Evolutionary conservation across 2,888 invertebrate species (phyloP).

Genomic region (Notocelia uddmanniana): DNA sequence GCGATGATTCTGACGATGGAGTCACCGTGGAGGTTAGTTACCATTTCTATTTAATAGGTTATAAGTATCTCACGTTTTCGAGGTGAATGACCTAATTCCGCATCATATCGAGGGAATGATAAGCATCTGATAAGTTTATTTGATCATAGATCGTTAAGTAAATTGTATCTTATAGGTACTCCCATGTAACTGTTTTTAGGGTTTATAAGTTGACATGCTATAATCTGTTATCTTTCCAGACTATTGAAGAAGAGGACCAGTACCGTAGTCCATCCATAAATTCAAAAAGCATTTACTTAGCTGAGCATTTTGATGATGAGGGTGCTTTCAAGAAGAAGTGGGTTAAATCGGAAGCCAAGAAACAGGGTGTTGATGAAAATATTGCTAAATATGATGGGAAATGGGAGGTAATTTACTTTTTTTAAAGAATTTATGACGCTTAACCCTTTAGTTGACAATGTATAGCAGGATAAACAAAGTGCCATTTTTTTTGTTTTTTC

Average conservation of each 20-base stretch:
- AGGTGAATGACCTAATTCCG: conserved; percentile 58
- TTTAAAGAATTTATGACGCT: too few relatives aligned
- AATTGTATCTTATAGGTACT: not conserved
- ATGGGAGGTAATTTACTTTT: conserved; percentile 82
- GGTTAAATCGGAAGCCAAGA: conserved; percentile 96
- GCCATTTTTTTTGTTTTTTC: too few relatives aligned
- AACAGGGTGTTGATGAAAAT: conserved; percentile 94
- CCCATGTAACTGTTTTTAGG: not conserved
- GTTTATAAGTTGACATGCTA: not conserved
- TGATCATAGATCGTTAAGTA: conserved; percentile 1
- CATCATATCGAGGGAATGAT: conserved; percentile 39
- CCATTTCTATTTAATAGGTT: conserved; percentile 32
- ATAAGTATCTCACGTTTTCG: conserved; percentile 11
- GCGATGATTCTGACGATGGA: conserved; percentile 67
- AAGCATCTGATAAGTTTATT: conserved; percentile 33
- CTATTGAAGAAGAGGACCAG: conserved; percentile 74
- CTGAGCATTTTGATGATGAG: conserved; percentile 94
- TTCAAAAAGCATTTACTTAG: conserved; percentile 88
- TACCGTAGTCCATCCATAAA: conserved; percentile 91
- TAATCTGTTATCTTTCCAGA: conserved; percentile 51
- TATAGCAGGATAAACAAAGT: too few relatives aligned
- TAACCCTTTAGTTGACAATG: too few relatives aligned
- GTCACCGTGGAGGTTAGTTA: conserved; percentile 77
- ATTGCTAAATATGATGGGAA: conserved; percentile 98
- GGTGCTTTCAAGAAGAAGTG: conserved; percentile 91